phyloP scores from a whole-genome alignment of 2,888 invertebrate species.

The Mayetiola destructor region DNA sequence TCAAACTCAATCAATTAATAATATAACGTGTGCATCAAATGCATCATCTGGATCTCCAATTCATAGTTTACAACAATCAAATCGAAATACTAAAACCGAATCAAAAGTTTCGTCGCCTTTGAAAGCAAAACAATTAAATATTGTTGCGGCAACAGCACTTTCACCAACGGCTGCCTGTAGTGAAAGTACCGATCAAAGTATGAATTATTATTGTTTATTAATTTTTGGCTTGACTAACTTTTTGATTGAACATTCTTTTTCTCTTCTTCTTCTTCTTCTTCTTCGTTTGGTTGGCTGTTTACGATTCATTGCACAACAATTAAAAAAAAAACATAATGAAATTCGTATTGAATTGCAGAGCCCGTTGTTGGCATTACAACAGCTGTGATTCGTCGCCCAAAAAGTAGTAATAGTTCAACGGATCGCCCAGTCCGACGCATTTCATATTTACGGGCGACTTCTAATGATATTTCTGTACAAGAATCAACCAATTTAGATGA shows the following conservation, averaged over 20 bases:
- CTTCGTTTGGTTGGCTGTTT: too few species aligned
- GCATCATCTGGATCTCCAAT: constrained; percentile 6
- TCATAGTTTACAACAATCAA: constrained; percentile 5
- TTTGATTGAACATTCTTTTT: too few species aligned
- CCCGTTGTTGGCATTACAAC: neutral
- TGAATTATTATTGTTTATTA: neutral
- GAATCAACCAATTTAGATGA: neutral
- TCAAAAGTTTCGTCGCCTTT: too few species aligned
- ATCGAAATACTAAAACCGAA: neutral
- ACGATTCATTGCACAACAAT: too few species aligned
- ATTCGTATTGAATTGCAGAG: neutral
- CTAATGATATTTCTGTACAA: constrained; percentile 55
- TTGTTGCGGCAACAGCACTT: neutral
- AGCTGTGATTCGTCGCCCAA: constrained; percentile 29
- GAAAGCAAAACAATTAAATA: neutral
- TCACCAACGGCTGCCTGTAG: neutral
- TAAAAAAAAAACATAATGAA: too few species aligned
- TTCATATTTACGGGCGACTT: constrained; percentile 89
- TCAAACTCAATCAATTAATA: constrained; percentile 4
- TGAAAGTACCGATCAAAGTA: neutral
- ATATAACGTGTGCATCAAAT: constrained; percentile 6
- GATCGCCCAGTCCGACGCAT: constrained; percentile 76
- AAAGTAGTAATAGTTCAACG: constrained; percentile 50
- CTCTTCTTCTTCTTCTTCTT: too few species aligned
- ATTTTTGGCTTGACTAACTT: too few species aligned